Conservation (phyloP, 2,888 invertebrate genomes). For the Villa cingulata region DNA sequence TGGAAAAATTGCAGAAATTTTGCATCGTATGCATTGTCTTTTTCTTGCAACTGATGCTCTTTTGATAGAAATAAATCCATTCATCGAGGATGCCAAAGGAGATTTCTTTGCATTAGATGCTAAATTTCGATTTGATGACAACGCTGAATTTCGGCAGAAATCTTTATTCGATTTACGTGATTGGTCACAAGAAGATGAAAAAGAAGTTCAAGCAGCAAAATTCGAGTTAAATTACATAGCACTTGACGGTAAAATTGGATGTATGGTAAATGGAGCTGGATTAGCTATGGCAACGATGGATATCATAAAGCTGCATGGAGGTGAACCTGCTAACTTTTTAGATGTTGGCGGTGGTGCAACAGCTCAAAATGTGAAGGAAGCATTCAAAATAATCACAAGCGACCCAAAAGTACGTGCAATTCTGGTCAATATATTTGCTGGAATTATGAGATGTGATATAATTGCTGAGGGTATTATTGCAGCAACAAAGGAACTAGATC, state of each 20-base stretch:
- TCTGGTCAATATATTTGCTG: slow-evolving; percentile 86
- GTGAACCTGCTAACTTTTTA: slow-evolving; percentile 82
- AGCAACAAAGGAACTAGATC: slow-evolving; percentile 72
- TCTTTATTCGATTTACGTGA: slow-evolving; percentile 65
- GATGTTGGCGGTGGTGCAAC: slow-evolving; percentile 91
- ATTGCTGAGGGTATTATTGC: slow-evolving; percentile 86
- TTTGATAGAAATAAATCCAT: slow-evolving; percentile 78
- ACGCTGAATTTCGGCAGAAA: slow-evolving; percentile 74
- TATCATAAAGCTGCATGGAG: slow-evolving; percentile 83
- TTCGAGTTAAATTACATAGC: slow-evolving; percentile 81
- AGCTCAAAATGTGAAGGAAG: slow-evolving; percentile 69
- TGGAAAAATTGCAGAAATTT: slow-evolving; percentile 54
- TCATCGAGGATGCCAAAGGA: slow-evolving; percentile 64
- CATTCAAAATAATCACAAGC: slow-evolving; percentile 81
- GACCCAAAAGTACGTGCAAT: slow-evolving; percentile 79
- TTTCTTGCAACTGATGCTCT: slow-evolving; percentile 74
- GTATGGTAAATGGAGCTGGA: slow-evolving; percentile 85
- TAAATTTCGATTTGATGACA: slow-evolving; percentile 83
- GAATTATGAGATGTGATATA: slow-evolving; percentile 88
- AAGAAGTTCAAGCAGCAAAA: slow-evolving; percentile 74
- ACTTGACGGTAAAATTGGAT: slow-evolving; percentile 77
- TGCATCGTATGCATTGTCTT: slow-evolving; percentile 63
- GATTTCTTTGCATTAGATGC: slow-evolving; percentile 57
- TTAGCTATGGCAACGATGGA: slow-evolving; percentile 94
- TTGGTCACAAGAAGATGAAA: slow-evolving; percentile 74